phyloP scores from a whole-genome alignment of 2,888 invertebrate species.

The Anaspis maculata region DNA sequence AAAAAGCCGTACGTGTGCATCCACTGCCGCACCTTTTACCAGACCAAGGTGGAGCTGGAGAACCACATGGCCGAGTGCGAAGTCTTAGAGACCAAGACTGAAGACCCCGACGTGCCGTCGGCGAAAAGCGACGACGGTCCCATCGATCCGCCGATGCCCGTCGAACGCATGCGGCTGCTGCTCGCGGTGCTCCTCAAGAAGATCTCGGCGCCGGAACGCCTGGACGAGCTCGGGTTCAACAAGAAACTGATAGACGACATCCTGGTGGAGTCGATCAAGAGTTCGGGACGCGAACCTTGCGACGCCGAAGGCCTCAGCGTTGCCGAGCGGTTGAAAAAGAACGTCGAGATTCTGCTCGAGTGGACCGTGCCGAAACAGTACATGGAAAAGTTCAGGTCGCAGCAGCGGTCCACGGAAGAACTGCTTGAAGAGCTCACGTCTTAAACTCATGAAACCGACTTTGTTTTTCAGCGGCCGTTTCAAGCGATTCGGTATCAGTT shows the following conservation, averaged over 20 bases:
- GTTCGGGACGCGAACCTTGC: constrained; percentile 62
- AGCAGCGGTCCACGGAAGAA: constrained; percentile 70
- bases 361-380: constrained; percentile 74
- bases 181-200: constrained; percentile 74
- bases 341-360: constrained; percentile 68
- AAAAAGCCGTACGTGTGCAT: constrained; percentile 70
- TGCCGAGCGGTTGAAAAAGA: constrained; percentile 59
- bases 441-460: too few species aligned
- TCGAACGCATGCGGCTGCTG: constrained; percentile 70
- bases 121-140: constrained; percentile 23
- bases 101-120: constrained; percentile 14
- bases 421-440: constrained; percentile 66
- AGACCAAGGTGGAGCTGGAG: constrained; percentile 66
- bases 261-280: constrained; percentile 65
- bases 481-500: too few species aligned
- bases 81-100: constrained; percentile 28
- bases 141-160: constrained; percentile 49
- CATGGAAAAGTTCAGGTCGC: constrained; percentile 66
- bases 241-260: constrained; percentile 73
- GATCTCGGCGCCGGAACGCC: constrained; percentile 71
- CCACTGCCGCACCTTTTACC: constrained; percentile 65
- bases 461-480: too few species aligned
- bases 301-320: constrained; percentile 50
- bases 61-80: constrained; percentile 51
- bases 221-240: constrained; percentile 68